A percentile compares a stretch with the other conserved stretches of the same genome.
Evolutionary conservation across 2,113 vertebrate genomes (phyloP).

Genomic region (Corynorhinus townsendii): DNA sequence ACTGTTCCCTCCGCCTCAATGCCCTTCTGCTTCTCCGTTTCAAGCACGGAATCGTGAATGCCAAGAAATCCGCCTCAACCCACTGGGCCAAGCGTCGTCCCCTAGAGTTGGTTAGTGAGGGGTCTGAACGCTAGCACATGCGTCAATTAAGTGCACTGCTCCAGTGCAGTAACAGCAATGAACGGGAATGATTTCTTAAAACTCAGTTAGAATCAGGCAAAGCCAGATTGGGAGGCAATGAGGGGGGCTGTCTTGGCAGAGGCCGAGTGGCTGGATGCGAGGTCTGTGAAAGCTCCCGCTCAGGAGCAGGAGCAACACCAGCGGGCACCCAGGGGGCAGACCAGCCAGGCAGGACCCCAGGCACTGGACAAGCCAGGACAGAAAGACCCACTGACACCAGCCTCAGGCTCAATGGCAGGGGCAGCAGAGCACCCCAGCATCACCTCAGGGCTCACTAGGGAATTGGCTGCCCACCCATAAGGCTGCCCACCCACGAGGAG

Average conservation of each 20-base stretch:
- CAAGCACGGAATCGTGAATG: not conserved
- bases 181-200: not conserved
- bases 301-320: not conserved
- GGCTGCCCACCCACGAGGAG: not conserved
- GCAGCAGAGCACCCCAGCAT: not conserved
- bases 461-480: not conserved
- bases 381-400: not conserved
- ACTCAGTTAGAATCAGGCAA: not conserved
- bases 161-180: not conserved
- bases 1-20: not conserved
- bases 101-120: not conserved
- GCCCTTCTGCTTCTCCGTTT: not conserved
- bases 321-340: not conserved
- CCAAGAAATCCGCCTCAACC: not conserved
- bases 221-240: not conserved
- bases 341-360: not conserved
- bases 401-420: not conserved
- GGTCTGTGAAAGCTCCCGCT: not conserved
- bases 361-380: not conserved
- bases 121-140: not conserved
- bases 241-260: not conserved
- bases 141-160: not conserved
- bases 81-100: not conserved
- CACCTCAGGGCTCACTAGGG: not conserved
- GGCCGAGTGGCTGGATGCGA: not conserved